A percentile compares a stretch with the other conserved stretches of the same genome.
These are phyloP conservation scores for Protodeltote pygarga DNA, from an alignment of 2,888 invertebrate genomes.

Conservation along the genomic window DNA sequence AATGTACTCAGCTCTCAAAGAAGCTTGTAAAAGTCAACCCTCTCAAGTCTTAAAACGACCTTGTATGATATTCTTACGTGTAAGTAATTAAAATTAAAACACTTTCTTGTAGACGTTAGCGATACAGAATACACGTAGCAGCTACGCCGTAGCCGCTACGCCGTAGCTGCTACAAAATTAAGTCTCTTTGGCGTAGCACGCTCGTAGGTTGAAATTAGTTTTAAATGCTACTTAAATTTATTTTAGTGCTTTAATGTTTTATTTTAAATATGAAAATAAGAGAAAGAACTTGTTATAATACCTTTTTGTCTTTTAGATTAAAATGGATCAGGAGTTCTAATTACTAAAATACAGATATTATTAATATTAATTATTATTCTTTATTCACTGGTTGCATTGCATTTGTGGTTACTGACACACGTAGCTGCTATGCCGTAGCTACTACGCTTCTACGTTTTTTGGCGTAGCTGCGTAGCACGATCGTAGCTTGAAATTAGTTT, in stretches of 20 bases:
- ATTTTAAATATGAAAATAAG: neutral
- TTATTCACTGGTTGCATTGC: too few species aligned
- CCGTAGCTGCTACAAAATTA: conserved; percentile 31
- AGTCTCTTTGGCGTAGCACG: conserved; percentile 28
- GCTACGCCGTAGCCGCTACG: conserved; percentile 28
- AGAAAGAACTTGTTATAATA: too few species aligned
- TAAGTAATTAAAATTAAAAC: conserved; percentile 39
- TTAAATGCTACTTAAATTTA: conserved; percentile 6
- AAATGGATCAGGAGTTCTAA: too few species aligned
- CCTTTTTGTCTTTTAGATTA: too few species aligned
- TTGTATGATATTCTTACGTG: conserved; percentile 19
- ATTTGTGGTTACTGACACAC: too few species aligned
- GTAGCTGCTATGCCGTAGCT: too few species aligned
- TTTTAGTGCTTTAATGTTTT: neutral
- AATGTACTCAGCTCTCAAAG: conserved; percentile 13
- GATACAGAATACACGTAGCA: conserved; percentile 24
- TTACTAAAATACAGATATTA: too few species aligned
- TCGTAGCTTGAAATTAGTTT: too few species aligned
- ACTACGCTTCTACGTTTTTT: too few species aligned
- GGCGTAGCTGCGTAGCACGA: too few species aligned
- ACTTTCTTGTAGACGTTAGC: conserved; percentile 22
- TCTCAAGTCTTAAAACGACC: conserved; percentile 14
- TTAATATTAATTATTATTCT: too few species aligned
- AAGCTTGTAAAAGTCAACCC: conserved; percentile 12
- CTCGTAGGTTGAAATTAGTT: conserved; percentile 22